Conservation (phyloP, 2,888 invertebrate genomes). For the Hypercompe scribonia region DNA sequence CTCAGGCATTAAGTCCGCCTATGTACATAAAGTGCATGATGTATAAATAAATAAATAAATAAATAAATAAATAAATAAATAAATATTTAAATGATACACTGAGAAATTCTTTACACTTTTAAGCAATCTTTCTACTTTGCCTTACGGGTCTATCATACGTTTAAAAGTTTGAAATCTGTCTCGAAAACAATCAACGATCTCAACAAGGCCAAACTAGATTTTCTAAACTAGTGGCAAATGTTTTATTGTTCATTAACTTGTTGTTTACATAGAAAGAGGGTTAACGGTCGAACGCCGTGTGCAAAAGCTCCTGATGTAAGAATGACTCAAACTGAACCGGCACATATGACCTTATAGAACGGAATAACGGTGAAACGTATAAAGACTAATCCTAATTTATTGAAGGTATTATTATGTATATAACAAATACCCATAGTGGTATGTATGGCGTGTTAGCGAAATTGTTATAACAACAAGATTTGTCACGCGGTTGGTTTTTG, state of each 20-base stretch:
- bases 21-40: too few species aligned
- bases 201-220: constrained; percentile 36
- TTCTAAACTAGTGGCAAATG: constrained; percentile 38
- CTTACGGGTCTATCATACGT: background rate
- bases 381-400: constrained; percentile 48
- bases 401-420: constrained; percentile 44
- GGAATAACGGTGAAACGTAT: constrained; percentile 47
- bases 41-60: too few species aligned
- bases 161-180: constrained; percentile 2
- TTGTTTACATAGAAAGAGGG: constrained; percentile 46
- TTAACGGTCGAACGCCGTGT: constrained; percentile 46
- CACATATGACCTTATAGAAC: constrained; percentile 48
- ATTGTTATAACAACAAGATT: constrained; percentile 65
- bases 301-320: constrained; percentile 50
- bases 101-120: background rate
- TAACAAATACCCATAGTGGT: constrained; percentile 48
- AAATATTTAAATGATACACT: too few species aligned
- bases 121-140: too few species aligned
- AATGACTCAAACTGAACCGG: constrained; percentile 37
- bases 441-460: constrained; percentile 54
- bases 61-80: too few species aligned
- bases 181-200: constrained; percentile 26
- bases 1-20: too few species aligned
- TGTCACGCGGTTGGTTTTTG: constrained; percentile 61
- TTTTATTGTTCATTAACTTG: constrained; percentile 33